Base-by-base conservation (phyloP, 1,140 invertebrate species). In the Panulirus ornatus region DNA sequence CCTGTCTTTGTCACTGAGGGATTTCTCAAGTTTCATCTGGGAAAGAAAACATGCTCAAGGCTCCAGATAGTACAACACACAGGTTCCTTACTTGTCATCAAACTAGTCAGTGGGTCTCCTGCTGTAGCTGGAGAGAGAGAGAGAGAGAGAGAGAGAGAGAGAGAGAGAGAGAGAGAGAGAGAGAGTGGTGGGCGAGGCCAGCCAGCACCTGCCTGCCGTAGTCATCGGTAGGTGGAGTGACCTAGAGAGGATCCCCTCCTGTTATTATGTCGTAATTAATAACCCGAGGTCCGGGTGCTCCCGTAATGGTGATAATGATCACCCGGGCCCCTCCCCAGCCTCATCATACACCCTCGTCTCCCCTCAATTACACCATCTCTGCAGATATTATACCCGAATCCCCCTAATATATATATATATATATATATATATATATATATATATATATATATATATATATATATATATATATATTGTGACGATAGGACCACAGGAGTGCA, bases 351-450 rank as follows among this genome's bases (percentile, higher is more conserved):
- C 44, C 44, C 44, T 71, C 66, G 34, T 71, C 34, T 6, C 27
- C 1, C 66, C n/a, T 30, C 5, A 71, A 8, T n/a, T 30, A n/a
- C 27, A 11, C n/a, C 14, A 3, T 78, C 6, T 78, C 16, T 73
- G 14, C 34, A 73, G 16, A 73, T 73, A 73, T 73, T 22, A 27
- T 22, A 27, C 0, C 34, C 1, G 1, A 73, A 22, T 22, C 34
- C 16, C 1, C 16, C 14, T 27, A 27, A 73, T 27, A 73, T 3
- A 73, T 27, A 22, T 22, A 73, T 73, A 27, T 73, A 75, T 75
- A 75, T 75, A 75, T 30, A 0, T 30, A 75, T 75, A 75, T 75
- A 75, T 40, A 75, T 75, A 3, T 2, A n/a, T 38, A 75, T 38
- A 75, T 34, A 3, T 75, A 38, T 0, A 75, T 75, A 75, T 34